These are phyloP conservation scores for Pterobdella sp. DNA, from an alignment of 2,888 invertebrate genomes.

Conservation along the genomic window DNA sequence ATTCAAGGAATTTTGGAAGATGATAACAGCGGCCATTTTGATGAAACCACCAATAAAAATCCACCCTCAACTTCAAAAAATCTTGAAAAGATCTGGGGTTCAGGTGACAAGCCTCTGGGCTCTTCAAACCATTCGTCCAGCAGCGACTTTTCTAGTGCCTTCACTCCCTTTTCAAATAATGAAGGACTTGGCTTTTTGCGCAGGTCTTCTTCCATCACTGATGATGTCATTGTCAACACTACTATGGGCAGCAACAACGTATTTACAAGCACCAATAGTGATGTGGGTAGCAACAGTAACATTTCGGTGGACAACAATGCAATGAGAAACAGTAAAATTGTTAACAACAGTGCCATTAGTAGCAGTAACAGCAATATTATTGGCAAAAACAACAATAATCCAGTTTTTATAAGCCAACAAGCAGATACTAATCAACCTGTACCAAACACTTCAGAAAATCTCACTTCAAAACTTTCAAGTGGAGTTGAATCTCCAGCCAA, in stretches of 20 bases:
- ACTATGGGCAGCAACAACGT: not conserved
- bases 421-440: conserved; percentile 5
- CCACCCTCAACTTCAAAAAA: not conserved
- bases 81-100: conserved; percentile 5
- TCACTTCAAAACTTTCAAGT: conserved; percentile 20
- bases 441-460: conserved; percentile 8
- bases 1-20: conserved; percentile 24
- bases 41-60: not conserved
- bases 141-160: conserved; percentile 28
- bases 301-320: too few relatives aligned
- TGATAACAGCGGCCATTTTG: not conserved
- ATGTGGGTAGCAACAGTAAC: not conserved
- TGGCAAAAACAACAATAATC: conserved; percentile 17
- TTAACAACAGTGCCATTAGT: not conserved
- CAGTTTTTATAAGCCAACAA: not conserved
- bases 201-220: conserved; percentile 19
- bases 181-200: conserved; percentile 25
- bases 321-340: not conserved
- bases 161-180: conserved; percentile 26
- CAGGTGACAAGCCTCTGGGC: not conserved
- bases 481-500: conserved; percentile 18
- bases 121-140: conserved; percentile 14
- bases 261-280: not conserved
- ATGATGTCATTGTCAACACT: not conserved
- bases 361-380: conserved; percentile 13